Evolutionary conservation across 1,140 invertebrate genomes (phyloP), one percentile per base, ranked within the genome.

Genomic region (Drosophila seguyi): DNA sequence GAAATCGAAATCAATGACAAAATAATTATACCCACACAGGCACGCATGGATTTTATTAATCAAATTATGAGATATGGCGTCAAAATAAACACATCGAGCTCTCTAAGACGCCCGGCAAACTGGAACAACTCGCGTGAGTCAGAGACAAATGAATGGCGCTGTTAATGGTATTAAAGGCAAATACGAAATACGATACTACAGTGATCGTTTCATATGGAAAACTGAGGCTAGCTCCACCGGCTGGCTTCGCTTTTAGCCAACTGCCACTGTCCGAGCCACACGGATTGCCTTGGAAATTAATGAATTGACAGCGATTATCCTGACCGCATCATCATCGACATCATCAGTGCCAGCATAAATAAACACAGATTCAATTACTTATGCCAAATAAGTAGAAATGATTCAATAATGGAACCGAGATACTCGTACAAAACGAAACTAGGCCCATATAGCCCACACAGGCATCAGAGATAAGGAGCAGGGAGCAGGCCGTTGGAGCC

Each of bases 311-410:
- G 56, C 65, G 86, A 90, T 90, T 90, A 90, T 90, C 86, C 85
- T 90, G 87, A 65, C 53, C 71, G 82, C 78, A 65, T 84, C 84
- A 81, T 78, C 78, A 75, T 69, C 76, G 57, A 68, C 82, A 79
- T 73, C 71, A 81, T 73, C 73, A 85, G 74, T 79, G 78, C 78
- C 56, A 76, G 74, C 74, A 77, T 77, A 88, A 79, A 80, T 81
- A 90, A 90, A 78, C 75, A 85, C 59, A 84, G 84, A 79, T 90
- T 90, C 85, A 90, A 90, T 90, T 90, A 90, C 81, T 90, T 90
- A 90, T 90, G 71, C 85, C 85, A 90, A 90, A 90, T 90, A 90
- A 90, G 85, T 90, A 83, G 86, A 90, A 90, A 60, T 79, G 73
- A 75, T 88, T 88, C 79, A 84, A 75, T 88, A 75, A 88, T 80